Base-by-base conservation (phyloP, 2,888 invertebrate genomes). In the Alcis repandata region DNA sequence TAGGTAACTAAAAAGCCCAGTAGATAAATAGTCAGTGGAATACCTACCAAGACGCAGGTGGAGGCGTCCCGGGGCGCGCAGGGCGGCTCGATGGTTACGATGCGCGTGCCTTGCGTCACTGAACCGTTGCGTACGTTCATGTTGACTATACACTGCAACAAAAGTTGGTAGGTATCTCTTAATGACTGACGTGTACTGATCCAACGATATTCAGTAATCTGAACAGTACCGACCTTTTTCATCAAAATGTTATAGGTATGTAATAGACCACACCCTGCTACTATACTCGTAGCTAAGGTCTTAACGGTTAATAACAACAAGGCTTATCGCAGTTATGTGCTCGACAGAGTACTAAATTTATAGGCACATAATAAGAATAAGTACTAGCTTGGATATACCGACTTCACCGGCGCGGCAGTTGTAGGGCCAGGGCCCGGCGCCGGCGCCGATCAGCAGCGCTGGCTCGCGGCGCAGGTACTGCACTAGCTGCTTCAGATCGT, bases 381-480 rank as follows among this genome's bases (percentile, higher is more conserved):
- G n/a, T n/a, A n/a, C n/a, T n/a, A n/a, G n/a, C n/a, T n/a, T n/a
- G 20, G 2, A 3, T 8, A 19, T 40, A 84, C n/a, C n/a, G n/a
- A 97, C 97, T 94, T 98, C 99, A 80, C 97, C 97, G 89, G 99
- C 99, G 61, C 95, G 95, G 10, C 97, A 97, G 17, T 96, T 91
- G 76, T 95, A 94, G 2, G 97, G 96, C 95, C 96, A 96, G 38
- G 99, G 98, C 4, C 99, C 99, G 22, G 98, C 99, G 36, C 98
- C 98, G 32, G 99, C 98, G 62, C 99, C 99, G 59, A 97, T 95
- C 49, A 98, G 92, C 78, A 97, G 95, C 38, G 94, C 94, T 15
- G 94, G 92, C 61, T 94, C 91, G 2, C 94, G 85, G 69, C 91
- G 79, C 72, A 94, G 90, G 57, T 92, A 87, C n/a, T 76, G 74